Conservation (phyloP, 2,797 vertebrate genomes). For the Melanotaenia boesemani region DNA sequence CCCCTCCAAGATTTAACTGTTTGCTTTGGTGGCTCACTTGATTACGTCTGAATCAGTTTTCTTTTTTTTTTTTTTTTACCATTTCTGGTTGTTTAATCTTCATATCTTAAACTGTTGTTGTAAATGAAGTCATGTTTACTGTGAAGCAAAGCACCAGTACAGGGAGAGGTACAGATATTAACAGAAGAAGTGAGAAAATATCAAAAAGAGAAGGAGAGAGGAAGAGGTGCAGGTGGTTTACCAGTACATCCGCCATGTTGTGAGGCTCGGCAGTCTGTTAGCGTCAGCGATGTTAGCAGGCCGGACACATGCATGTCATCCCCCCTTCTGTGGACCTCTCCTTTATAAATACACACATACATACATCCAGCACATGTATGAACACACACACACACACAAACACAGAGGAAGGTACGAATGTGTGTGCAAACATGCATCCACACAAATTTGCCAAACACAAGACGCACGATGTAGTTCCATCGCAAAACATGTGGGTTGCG, state of each 20-base stretch:
- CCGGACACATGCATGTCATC: slow-evolving; percentile 74
- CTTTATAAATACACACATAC: slow-evolving; percentile 40
- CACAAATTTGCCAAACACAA: not conserved
- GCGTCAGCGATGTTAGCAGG: slow-evolving; percentile 82
- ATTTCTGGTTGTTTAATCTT: too few relatives aligned
- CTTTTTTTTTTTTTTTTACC: too few relatives aligned
- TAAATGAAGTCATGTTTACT: too few relatives aligned
- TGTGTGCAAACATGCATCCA: slow-evolving; percentile 2
- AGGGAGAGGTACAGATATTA: not conserved
- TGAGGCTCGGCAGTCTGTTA: slow-evolving; percentile 73
- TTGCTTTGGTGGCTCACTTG: too few relatives aligned
- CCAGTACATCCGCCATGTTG: slow-evolving; percentile 85
- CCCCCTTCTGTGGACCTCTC: slow-evolving; percentile 68
- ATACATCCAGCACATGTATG: slow-evolving; percentile 8
- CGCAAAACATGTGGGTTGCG: not conserved
- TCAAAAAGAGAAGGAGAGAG: not conserved
- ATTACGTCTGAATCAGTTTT: too few relatives aligned
- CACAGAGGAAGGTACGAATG: not conserved
- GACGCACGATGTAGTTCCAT: not conserved
- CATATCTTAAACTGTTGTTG: too few relatives aligned
- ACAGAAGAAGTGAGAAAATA: not conserved
- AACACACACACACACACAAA: slow-evolving; percentile 4
- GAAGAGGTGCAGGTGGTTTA: slow-evolving; percentile 64
- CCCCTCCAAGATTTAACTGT: too few relatives aligned
- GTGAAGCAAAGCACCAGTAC: not conserved